These are phyloP conservation scores for Anisognathus igniventris DNA, from an alignment of 2,797 vertebrate species.

Conservation along the genomic window DNA sequence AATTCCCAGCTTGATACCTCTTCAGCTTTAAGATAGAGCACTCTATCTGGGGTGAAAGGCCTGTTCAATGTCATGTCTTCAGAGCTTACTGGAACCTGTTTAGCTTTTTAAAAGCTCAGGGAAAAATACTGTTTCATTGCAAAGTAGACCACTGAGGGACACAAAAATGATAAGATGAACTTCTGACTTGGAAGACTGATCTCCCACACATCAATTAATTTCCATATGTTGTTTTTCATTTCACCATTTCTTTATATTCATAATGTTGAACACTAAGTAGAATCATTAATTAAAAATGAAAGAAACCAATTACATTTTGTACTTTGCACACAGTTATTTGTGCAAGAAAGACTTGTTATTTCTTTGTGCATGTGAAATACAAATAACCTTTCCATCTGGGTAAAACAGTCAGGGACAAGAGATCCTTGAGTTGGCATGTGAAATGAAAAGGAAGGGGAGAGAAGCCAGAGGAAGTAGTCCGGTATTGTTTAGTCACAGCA, in stretches of 20 bases:
- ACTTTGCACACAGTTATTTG: background rate
- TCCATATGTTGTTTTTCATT: background rate
- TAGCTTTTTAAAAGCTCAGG: slow-evolving; percentile 5
- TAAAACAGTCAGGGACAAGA: background rate
- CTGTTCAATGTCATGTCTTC: slow-evolving; percentile 12
- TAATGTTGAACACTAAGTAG: background rate
- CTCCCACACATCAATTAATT: background rate
- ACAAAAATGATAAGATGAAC: background rate
- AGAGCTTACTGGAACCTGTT: background rate
- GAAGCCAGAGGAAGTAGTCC: slow-evolving; percentile 27
- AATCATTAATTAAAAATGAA: background rate
- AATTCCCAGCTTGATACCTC: background rate
- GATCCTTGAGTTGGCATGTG: slow-evolving; percentile 20
- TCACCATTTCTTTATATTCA: background rate
- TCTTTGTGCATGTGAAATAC: background rate
- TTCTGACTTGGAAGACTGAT: background rate
- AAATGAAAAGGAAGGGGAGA: slow-evolving; percentile 26
- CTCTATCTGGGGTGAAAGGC: background rate
- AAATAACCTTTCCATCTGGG: slow-evolving; percentile 23
- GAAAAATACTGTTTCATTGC: background rate
- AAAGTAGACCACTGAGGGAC: background rate
- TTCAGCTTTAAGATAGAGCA: background rate
- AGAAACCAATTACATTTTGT: background rate
- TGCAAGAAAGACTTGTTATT: background rate
- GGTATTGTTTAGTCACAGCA: background rate